Percentiles rank a stretch among this genome's conserved stretches.
phyloP scores from a whole-genome alignment of 2,888 invertebrate genomes.

The Steromphala cineraria region DNA sequence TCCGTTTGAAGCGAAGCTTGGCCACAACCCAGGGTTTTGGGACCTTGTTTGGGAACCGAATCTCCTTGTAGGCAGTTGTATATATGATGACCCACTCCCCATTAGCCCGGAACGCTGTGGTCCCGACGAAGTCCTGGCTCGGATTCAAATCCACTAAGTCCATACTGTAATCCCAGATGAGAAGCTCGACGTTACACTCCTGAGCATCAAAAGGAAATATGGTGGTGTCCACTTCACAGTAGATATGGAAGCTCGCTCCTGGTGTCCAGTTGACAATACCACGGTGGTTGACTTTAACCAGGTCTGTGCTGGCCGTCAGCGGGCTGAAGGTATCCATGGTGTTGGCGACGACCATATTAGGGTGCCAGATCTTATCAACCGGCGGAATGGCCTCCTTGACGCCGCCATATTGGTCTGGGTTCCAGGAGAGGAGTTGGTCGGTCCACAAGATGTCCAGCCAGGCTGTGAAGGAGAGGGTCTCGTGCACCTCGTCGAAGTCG shows the following conservation, averaged over 20 bases:
- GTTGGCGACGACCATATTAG: conserved; percentile 10
- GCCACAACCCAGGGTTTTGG: neutral
- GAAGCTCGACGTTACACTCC: conserved; percentile 17
- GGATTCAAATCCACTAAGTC: neutral
- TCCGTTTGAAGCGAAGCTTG: neutral
- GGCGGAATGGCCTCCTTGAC: neutral
- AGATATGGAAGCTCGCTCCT: conserved; percentile 6
- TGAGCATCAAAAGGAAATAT: conserved; percentile 24
- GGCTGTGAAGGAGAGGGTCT: conserved; percentile 25
- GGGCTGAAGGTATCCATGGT: neutral
- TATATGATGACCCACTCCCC: neutral
- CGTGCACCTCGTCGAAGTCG: conserved; percentile 15
- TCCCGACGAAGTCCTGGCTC: neutral
- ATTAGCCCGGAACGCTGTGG: neutral
- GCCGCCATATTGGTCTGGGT: neutral
- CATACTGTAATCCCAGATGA: conserved; percentile 3
- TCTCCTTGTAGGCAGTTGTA: neutral
- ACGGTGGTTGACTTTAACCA: neutral
- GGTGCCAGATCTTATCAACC: neutral
- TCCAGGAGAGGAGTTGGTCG: conserved; percentile 20
- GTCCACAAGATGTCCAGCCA: conserved; percentile 21
- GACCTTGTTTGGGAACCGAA: neutral
- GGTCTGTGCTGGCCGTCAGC: neutral
- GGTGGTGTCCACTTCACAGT: conserved; percentile 18
- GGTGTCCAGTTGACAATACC: conserved; percentile 18